Conservation (phyloP, 2,113 vertebrate species). For the Clarias macrocephalus region DNA sequence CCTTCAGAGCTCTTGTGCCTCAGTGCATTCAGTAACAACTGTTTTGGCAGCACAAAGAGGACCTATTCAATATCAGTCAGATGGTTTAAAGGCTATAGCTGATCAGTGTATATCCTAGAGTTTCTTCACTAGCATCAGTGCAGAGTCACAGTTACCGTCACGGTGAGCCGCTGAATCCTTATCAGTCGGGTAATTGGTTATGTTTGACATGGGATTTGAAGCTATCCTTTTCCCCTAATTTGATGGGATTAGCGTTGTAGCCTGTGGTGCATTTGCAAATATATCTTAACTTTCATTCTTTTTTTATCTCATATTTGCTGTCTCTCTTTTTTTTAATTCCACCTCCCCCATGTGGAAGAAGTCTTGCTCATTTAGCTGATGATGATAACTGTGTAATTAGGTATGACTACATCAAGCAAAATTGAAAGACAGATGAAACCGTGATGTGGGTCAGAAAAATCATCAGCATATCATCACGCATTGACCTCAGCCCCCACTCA, state of each 20-base stretch:
- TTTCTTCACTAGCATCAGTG: background rate
- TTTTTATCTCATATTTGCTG: background rate
- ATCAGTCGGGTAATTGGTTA: slow-evolving; percentile 54
- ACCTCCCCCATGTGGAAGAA: slow-evolving; percentile 14
- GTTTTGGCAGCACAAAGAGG: too few relatives aligned
- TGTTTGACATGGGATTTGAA: slow-evolving; percentile 60
- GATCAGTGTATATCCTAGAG: background rate
- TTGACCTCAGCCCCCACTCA: slow-evolving; percentile 17
- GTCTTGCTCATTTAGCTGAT: slow-evolving; percentile 35
- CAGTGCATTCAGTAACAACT: too few relatives aligned
- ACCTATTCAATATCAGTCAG: too few relatives aligned
- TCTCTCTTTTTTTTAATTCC: background rate
- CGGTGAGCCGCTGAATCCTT: slow-evolving; percentile 43
- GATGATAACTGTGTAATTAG: slow-evolving; percentile 56
- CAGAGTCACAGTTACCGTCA: slow-evolving; percentile 27
- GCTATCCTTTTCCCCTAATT: slow-evolving; percentile 54
- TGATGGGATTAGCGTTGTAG: slow-evolving; percentile 66
- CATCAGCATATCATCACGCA: slow-evolving; percentile 43
- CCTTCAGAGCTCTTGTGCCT: too few relatives aligned
- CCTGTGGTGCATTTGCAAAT: slow-evolving; percentile 48
- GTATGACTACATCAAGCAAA: slow-evolving; percentile 40
- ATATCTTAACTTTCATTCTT: slow-evolving; percentile 20
- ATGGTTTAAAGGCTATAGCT: background rate
- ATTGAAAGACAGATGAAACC: slow-evolving; percentile 15
- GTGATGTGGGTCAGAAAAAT: slow-evolving; percentile 38